Percentiles rank a stretch among this genome's conserved stretches.
Conservation (phyloP, 2,113 vertebrate genomes). For the Saccopteryx bilineata region DNA sequence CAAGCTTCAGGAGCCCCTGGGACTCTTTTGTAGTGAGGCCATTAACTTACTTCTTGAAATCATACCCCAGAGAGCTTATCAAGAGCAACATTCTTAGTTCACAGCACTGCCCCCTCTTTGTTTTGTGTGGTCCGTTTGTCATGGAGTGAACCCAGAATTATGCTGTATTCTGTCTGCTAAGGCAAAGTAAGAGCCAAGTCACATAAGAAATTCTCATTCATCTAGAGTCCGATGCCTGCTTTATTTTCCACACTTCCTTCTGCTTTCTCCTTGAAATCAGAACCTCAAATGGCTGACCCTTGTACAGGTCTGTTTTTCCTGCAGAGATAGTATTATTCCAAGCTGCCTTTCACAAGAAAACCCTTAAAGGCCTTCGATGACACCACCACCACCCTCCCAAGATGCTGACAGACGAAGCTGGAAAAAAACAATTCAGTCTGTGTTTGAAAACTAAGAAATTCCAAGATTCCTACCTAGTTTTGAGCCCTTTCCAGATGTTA, state of each 20-base stretch:
- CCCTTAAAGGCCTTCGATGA: constrained; percentile 7
- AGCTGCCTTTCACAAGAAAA: constrained; percentile 60
- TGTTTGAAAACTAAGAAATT: constrained; percentile 35
- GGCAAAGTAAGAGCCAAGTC: constrained; percentile 41
- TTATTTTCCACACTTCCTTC: constrained; percentile 68
- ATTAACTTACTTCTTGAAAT: constrained; percentile 65
- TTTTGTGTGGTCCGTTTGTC: constrained; percentile 76
- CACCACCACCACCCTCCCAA: background rate
- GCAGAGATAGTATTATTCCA: constrained; percentile 47
- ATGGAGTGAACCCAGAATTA: constrained; percentile 19
- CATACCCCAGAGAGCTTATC: constrained; percentile 63
- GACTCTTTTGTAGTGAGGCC: constrained; percentile 77
- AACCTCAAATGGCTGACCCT: constrained; percentile 66
- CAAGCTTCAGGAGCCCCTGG: constrained; percentile 72
- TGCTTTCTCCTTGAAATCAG: constrained; percentile 66
- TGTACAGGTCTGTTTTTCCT: constrained; percentile 52
- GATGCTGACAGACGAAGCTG: constrained; percentile 5
- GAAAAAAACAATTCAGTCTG: background rate
- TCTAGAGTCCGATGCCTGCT: background rate
- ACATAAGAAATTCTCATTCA: constrained; percentile 29
- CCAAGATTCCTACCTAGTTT: background rate
- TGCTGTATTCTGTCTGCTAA: background rate
- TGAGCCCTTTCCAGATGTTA: constrained; percentile 40
- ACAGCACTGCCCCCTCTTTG: constrained; percentile 51
- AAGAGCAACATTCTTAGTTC: constrained; percentile 41